phyloP scores from a whole-genome alignment of 1,140 invertebrate species.

The Metaphire vulgaris region DNA sequence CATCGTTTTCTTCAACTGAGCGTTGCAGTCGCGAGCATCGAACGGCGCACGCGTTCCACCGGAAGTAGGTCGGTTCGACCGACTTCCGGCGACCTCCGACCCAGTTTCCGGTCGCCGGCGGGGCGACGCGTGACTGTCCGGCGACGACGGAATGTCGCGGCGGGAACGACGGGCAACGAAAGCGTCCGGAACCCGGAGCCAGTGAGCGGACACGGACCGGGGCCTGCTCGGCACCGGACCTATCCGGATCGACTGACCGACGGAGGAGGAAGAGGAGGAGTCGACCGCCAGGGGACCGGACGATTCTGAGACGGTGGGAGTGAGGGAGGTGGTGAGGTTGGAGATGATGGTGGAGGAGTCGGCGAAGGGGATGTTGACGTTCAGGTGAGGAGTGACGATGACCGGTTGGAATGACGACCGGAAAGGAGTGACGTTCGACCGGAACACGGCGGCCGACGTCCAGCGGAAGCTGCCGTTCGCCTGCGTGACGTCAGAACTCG shows the following conservation, averaged over 20 bases:
- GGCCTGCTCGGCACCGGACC: too few relatives aligned
- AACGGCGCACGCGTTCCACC: conserved; percentile 8
- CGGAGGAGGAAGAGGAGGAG: not conserved
- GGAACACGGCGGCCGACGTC: not conserved
- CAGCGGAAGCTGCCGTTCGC: not conserved
- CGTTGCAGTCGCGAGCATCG: not conserved
- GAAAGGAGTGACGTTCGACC: not conserved
- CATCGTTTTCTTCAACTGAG: too few relatives aligned
- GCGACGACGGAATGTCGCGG: not conserved
- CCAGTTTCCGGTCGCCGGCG: not conserved
- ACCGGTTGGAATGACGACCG: not conserved
- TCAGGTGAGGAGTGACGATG: not conserved
- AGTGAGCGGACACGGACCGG: not conserved
- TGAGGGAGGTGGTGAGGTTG: not conserved
- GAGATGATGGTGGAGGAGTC: not conserved
- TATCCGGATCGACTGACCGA: not conserved
- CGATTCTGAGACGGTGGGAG: not conserved
- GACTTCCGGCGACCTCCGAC: not conserved
- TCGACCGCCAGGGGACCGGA: not conserved
- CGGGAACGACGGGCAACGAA: not conserved
- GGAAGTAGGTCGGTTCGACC: conserved; percentile 26
- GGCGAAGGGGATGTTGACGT: not conserved
- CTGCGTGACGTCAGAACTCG: too few relatives aligned
- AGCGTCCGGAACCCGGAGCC: not conserved
- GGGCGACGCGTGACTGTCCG: not conserved